Percentiles rank a stretch among this genome's conserved stretches.
Conservation (phyloP, 2,888 invertebrate species). For the Eretmocerus hayati region DNA sequence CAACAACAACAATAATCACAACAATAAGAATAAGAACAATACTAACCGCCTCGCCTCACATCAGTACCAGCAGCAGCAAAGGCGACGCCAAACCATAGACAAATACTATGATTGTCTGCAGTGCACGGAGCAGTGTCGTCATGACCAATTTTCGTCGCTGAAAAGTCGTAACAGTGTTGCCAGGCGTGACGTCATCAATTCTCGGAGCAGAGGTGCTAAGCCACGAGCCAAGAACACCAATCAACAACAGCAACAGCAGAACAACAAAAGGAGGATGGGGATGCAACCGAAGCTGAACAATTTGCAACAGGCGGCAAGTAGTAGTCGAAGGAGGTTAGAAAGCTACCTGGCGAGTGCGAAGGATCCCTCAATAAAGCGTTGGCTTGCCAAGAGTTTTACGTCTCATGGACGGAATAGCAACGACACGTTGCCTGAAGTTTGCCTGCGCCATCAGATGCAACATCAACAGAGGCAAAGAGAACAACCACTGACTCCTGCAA, state of each 20-base stretch:
- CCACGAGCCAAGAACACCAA: constrained; percentile 17
- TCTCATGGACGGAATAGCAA: constrained; percentile 3
- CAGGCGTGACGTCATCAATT: constrained; percentile 16
- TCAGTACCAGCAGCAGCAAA: constrained; percentile 30
- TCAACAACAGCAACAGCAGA: constrained; percentile 12
- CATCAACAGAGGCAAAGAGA: constrained; percentile 7
- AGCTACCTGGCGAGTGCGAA: constrained; percentile 13
- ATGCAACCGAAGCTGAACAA: constrained; percentile 16
- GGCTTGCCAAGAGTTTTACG: constrained; percentile 12
- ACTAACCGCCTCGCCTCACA: too few relatives aligned
- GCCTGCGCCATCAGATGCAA: too few relatives aligned
- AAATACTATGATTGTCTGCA: constrained; percentile 44
- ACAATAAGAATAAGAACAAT: too few relatives aligned
- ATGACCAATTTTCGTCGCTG: constrained; percentile 27
- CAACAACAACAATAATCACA: neutral
- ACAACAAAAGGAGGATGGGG: too few relatives aligned
- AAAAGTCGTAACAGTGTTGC: constrained; percentile 12
- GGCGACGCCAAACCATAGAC: too few relatives aligned
- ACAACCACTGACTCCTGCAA: constrained; percentile 32
- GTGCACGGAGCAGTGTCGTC: constrained; percentile 42
- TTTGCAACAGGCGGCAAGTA: constrained; percentile 7
- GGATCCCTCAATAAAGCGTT: constrained; percentile 15
- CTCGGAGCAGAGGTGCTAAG: constrained; percentile 24
- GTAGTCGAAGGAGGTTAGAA: constrained; percentile 1
- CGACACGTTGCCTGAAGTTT: neutral